Conservation (phyloP, 2,888 invertebrate genomes). For the Prosopocoilus inquinatus region DNA sequence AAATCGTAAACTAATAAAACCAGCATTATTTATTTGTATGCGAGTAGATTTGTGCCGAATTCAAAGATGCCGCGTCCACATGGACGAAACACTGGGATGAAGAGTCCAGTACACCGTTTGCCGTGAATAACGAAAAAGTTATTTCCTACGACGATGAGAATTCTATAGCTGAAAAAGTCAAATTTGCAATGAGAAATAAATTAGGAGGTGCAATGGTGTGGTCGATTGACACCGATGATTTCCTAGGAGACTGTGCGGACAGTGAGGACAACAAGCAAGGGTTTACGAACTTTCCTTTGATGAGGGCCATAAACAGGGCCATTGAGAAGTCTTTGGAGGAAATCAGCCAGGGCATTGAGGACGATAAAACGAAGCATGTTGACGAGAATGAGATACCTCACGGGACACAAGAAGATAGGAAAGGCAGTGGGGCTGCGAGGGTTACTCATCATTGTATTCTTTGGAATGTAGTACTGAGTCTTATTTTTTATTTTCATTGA, state of each 20-base stretch:
- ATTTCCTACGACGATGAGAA: constrained; percentile 75
- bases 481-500: no score
- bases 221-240: constrained; percentile 89
- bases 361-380: constrained; percentile 53
- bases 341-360: constrained; percentile 52
- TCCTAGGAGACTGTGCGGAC: constrained; percentile 64
- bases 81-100: constrained; percentile 75
- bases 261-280: constrained; percentile 54
- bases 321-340: constrained; percentile 56
- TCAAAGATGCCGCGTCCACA: constrained; percentile 58
- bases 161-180: constrained; percentile 74
- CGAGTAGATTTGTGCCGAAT: constrained; percentile 62
- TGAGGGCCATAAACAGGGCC: constrained; percentile 71
- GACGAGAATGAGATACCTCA: constrained; percentile 48
- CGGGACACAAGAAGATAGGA: constrained; percentile 7
- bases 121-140: constrained; percentile 62
- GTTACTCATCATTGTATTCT: background rate
- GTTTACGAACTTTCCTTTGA: constrained; percentile 63
- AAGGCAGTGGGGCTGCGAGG: background rate
- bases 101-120: constrained; percentile 62
- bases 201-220: constrained; percentile 84
- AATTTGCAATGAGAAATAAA: constrained; percentile 50
- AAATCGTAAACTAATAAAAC: background rate
- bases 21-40: no score
- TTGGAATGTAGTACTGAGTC: background rate